Conservation (phyloP, 2,113 vertebrate genomes). For the Puffinus mauretanicus region DNA sequence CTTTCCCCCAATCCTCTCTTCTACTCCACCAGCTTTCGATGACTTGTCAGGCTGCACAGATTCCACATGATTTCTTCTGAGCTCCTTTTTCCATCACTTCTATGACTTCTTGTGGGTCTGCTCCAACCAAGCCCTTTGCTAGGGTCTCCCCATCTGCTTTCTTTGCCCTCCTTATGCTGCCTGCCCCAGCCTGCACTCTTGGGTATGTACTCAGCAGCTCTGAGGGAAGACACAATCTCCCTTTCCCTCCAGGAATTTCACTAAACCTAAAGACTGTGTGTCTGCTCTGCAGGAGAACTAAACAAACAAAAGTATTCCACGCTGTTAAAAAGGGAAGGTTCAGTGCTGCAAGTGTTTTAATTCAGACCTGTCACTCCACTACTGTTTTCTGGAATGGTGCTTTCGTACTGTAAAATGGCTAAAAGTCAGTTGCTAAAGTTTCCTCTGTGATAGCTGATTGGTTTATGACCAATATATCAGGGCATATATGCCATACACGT, state of each 20-base stretch:
- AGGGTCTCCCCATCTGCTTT: neutral
- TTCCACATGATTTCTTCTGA: neutral
- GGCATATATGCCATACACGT: neutral
- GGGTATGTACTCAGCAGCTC: neutral
- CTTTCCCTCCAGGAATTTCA: neutral
- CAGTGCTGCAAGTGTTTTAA: neutral
- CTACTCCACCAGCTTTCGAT: neutral
- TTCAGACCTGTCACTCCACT: neutral
- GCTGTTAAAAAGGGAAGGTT: neutral
- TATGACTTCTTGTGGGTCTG: neutral
- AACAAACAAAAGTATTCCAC: neutral
- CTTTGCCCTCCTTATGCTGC: neutral
- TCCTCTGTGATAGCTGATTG: neutral
- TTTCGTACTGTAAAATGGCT: neutral
- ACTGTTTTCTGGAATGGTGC: neutral
- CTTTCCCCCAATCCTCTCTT: neutral
- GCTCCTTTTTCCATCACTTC: neutral
- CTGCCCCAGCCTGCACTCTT: neutral
- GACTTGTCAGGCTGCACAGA: neutral
- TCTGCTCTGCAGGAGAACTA: neutral
- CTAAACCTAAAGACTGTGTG: neutral
- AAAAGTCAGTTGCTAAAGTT: neutral
- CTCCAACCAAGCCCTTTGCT: neutral
- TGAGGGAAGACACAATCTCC: neutral
- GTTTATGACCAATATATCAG: neutral